A percentile compares a stretch with the other conserved stretches of the same genome.
Conservation (phyloP, 64 coral and sea anemone genomes). For the Dendrophyllia cribrosa region DNA sequence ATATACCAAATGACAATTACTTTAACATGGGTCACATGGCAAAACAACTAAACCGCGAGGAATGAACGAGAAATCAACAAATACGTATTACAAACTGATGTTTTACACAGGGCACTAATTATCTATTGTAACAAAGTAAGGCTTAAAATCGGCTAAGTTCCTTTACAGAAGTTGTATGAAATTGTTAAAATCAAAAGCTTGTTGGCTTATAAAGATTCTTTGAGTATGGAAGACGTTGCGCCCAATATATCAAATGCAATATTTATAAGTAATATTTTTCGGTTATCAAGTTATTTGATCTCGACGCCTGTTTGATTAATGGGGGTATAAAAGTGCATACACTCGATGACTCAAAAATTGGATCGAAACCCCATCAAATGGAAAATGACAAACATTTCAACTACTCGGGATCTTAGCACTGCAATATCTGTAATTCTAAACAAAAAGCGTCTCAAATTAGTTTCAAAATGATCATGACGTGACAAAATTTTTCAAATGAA, state of each 20-base stretch:
- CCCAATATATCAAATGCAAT: too few relatives aligned
- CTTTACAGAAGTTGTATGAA: too few relatives aligned
- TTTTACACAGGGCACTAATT: too few relatives aligned
- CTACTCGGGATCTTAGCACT: background rate
- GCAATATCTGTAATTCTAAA: background rate
- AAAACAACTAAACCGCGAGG: background rate
- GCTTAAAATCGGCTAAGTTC: too few relatives aligned
- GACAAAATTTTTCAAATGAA: background rate
- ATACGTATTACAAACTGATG: too few relatives aligned
- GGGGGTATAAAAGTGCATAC: background rate
- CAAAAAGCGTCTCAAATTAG: background rate
- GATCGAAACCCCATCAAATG: background rate
- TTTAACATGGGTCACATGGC: background rate
- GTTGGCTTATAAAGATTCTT: too few relatives aligned
- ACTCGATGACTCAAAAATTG: conserved; percentile 1
- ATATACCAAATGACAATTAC: too few relatives aligned
- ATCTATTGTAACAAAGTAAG: too few relatives aligned
- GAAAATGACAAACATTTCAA: background rate
- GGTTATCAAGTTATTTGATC: background rate
- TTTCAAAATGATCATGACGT: background rate
- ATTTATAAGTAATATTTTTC: too few relatives aligned
- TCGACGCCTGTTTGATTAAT: background rate
- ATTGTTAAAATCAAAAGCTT: too few relatives aligned
- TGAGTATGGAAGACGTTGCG: too few relatives aligned
- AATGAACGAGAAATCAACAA: too few relatives aligned